Evolutionary conservation across 2,888 invertebrate genomes (phyloP).

Genomic region (Dione vanillae): DNA sequence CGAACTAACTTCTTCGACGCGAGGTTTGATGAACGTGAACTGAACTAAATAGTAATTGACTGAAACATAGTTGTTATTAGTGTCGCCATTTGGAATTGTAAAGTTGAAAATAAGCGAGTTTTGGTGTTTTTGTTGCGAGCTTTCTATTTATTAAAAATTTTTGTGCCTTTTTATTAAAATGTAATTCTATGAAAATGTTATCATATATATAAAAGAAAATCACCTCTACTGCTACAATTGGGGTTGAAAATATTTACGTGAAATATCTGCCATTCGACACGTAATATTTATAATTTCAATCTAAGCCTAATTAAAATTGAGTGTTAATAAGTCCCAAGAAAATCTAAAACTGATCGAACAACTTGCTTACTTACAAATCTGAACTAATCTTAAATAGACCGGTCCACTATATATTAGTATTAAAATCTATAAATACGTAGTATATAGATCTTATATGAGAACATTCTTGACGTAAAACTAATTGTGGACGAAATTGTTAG

Average conservation of each 20-base stretch:
- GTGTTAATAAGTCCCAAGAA: too few relatives aligned
- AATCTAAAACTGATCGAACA: too few relatives aligned
- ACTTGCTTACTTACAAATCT: too few relatives aligned
- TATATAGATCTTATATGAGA: neutral
- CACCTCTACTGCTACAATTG: too few relatives aligned
- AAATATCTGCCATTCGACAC: too few relatives aligned
- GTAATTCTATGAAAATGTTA: neutral
- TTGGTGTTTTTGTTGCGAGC: neutral
- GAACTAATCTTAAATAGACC: too few relatives aligned
- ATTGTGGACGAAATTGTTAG: neutral
- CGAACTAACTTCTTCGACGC: slow-evolving; percentile 6
- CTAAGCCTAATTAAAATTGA: too few relatives aligned
- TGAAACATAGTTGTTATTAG: neutral
- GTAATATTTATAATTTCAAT: too few relatives aligned
- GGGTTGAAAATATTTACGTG: too few relatives aligned
- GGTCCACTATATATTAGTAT: too few relatives aligned
- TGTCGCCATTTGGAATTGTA: neutral
- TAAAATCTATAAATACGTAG: neutral
- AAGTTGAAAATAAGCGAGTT: neutral
- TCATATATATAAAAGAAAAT: too few relatives aligned
- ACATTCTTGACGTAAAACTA: neutral
- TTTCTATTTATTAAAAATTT: neutral
- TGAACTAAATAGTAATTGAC: slow-evolving; percentile 1
- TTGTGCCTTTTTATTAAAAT: neutral
- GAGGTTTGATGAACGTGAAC: slow-evolving; percentile 6